phyloP scores from a whole-genome alignment of 2,113 vertebrate genomes.

The Salminus brasiliensis region DNA sequence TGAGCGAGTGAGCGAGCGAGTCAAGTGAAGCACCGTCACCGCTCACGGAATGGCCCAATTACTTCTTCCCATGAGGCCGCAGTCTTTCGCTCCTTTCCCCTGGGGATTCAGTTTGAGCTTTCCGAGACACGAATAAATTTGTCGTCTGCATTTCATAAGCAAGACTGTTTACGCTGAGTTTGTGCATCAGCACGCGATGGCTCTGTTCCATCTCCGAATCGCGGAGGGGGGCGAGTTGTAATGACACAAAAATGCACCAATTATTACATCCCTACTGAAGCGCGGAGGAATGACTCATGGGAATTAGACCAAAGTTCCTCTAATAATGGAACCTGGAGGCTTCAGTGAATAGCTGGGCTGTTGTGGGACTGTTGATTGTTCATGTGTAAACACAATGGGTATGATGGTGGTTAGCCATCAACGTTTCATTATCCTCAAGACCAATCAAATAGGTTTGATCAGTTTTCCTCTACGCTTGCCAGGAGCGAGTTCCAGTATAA shows the following conservation, averaged over 20 bases:
- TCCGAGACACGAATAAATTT: conserved; percentile 10
- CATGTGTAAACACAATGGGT: not conserved
- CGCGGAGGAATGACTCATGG: not conserved
- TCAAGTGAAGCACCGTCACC: conserved; percentile 2
- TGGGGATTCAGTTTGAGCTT: not conserved
- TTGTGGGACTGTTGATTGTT: not conserved
- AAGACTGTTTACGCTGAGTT: conserved; percentile 29
- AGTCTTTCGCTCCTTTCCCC: not conserved
- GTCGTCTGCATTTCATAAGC: conserved; percentile 20
- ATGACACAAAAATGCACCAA: conserved; percentile 40
- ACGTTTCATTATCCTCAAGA: not conserved
- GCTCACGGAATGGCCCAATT: conserved; percentile 38
- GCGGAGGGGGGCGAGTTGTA: conserved; percentile 30
- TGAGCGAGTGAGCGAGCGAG: not conserved
- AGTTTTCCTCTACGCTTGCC: not conserved
- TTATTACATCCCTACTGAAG: conserved; percentile 51
- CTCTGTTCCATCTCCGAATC: conserved; percentile 40
- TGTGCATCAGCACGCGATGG: conserved; percentile 33
- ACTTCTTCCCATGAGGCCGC: not conserved
- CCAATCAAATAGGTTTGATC: not conserved
- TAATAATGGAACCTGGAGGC: not conserved
- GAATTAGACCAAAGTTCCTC: not conserved
- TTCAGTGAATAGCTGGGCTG: not conserved
- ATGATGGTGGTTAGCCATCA: conserved; percentile 14
- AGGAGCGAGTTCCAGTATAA: not conserved